Base-by-base conservation (phyloP, 2,113 vertebrate genomes). In the Malaclemys terrapin region DNA sequence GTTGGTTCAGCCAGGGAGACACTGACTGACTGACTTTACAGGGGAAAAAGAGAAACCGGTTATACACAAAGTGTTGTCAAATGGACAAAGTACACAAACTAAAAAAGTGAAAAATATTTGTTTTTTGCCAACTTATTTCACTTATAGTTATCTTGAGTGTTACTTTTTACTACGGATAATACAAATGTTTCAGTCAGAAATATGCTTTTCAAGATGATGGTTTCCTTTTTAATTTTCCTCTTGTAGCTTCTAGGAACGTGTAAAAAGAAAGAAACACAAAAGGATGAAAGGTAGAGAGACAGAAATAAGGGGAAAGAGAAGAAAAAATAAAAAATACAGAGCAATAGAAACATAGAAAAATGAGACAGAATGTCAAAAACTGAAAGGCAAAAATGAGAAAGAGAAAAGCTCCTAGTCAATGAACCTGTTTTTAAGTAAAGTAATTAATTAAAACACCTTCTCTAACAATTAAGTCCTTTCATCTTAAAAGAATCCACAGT, bases 331-430 rank as follows among this genome's bases (percentile, higher is more conserved):
- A 22, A 82, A 25, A 8, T 16, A 49, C 2, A 45, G 6, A 56
- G 3, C 38, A 31, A 65, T 4, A 6, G 49, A 87, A 45, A 31
- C 24, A 38, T 59, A 88, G 50, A 75, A 56, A 69, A 50, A 81
- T 82, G 13, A 82, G 80, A 29, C 69, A n/a, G 16, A 86, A 52
- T 14, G 84, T 22, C 56, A 87, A 47, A 78, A 78, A 78, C 7
- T 13, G 14, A 59, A 92, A 25, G 87, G 62, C 82, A 24, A 38
- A 78, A 78, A 69, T 69, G 62, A 72, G n/a, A 76, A 25, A 45
- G 3, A 35, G 45, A 85, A 53, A 91, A 35, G 27, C 17, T 12
- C 38, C 62, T 10, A 14, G 53, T 1, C 27, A 1, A 45, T 0
- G 80, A 2, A 1, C 38, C 27, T 5, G 47, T 35, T 89, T 27